These are phyloP conservation scores for Nycticryphes semicollaris DNA, from an alignment of 2,113 vertebrate genomes.

Conservation along the genomic window DNA sequence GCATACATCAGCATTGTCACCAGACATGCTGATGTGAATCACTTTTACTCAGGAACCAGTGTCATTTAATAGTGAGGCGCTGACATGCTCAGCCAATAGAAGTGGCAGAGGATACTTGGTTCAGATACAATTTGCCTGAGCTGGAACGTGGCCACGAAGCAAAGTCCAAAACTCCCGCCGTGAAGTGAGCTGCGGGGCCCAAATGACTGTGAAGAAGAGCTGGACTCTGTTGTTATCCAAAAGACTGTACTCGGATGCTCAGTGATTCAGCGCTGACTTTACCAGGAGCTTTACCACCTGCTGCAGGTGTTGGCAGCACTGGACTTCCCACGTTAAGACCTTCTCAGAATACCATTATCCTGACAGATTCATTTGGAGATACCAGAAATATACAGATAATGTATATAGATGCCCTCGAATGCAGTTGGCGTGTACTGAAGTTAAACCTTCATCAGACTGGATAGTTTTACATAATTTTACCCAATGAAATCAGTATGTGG, in stretches of 20 bases:
- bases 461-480: neutral
- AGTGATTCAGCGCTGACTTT: neutral
- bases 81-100: neutral
- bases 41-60: neutral
- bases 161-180: neutral
- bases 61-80: neutral
- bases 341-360: neutral
- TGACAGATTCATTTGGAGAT: neutral
- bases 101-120: neutral
- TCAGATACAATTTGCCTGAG: neutral
- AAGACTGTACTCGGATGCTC: neutral
- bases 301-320: neutral
- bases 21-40: neutral
- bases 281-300: neutral
- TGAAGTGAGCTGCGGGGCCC: neutral
- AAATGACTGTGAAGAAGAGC: neutral
- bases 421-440: neutral
- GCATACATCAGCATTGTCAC: neutral
- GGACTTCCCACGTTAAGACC: neutral
- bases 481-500: rapidly evolving
- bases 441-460: neutral
- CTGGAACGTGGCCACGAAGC: neutral
- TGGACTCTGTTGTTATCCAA: neutral
- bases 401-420: neutral
- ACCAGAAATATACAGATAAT: neutral